Percentiles rank a stretch among this genome's conserved stretches.
phyloP scores from a whole-genome alignment of 1,140 invertebrate genomes.

The Drosophila kepulauana region DNA sequence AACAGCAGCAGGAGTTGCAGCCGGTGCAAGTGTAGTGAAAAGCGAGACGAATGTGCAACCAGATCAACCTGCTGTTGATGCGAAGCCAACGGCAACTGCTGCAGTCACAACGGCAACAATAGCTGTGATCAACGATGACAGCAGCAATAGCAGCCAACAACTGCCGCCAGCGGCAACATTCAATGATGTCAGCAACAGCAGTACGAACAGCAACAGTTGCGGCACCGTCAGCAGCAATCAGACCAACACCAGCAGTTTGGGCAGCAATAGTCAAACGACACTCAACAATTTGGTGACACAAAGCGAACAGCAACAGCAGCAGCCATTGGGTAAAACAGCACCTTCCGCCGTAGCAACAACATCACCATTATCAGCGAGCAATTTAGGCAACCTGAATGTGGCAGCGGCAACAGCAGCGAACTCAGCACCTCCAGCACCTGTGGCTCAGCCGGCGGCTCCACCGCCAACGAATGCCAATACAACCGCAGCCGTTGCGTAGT shows the following conservation, averaged over 20 bases:
- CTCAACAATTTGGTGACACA: constrained; percentile 35
- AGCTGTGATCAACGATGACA: constrained; percentile 69
- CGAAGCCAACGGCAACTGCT: constrained; percentile 8
- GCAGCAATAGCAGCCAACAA: constrained; percentile 79
- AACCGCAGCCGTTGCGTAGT: constrained; percentile 84
- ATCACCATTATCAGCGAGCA: constrained; percentile 11
- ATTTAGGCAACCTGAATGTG: constrained; percentile 50
- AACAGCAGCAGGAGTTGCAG: constrained; percentile 25
- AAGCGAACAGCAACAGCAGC: constrained; percentile 52
- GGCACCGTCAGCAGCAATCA: constrained; percentile 80
- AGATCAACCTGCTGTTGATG: constrained; percentile 3
- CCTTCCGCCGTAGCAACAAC: constrained; percentile 28
- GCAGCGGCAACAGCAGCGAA: constrained; percentile 30
- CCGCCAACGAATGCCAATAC: constrained; percentile 76
- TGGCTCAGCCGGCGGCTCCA: constrained; percentile 61
- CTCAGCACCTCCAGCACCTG: constrained; percentile 42
- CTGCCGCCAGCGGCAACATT: constrained; percentile 76
- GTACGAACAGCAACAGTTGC: constrained; percentile 83
- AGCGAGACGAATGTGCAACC: constrained; percentile 14
- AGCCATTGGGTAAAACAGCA: constrained; percentile 57
- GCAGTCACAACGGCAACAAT: constrained; percentile 26
- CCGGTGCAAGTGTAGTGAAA: constrained; percentile 20
- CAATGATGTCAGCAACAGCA: constrained; percentile 83
- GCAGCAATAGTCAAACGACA: constrained; percentile 57
- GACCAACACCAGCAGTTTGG: constrained; percentile 70